Conservation (phyloP, 2,888 invertebrate species). For the Calliscelio sp. region DNA sequence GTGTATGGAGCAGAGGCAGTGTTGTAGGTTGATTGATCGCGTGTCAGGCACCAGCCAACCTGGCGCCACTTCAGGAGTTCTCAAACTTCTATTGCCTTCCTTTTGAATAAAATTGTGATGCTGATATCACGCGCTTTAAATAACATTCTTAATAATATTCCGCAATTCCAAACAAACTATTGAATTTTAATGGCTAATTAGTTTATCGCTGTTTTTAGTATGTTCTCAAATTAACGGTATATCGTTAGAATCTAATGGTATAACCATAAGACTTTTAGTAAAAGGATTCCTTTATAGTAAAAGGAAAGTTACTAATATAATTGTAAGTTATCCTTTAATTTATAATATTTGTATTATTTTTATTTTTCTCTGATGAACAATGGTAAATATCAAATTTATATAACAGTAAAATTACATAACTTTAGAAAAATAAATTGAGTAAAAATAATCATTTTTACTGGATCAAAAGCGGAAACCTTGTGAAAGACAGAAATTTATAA, state of each 20-base stretch:
- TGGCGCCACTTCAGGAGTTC: conserved; percentile 84
- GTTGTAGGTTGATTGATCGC: conserved; percentile 85
- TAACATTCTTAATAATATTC: conserved; percentile 40
- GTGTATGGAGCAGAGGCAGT: conserved; percentile 75
- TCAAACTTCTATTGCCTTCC: conserved; percentile 76
- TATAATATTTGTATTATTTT: too few relatives aligned
- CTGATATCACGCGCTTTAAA: conserved; percentile 42
- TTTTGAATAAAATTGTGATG: conserved; percentile 59
- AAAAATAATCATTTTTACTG: too few relatives aligned
- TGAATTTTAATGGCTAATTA: conserved; percentile 25
- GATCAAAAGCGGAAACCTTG: too few relatives aligned
- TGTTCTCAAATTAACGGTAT: background rate
- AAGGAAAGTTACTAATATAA: too few relatives aligned
- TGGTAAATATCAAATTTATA: too few relatives aligned
- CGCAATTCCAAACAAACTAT: conserved; percentile 1
- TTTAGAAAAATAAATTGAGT: too few relatives aligned
- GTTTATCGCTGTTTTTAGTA: background rate
- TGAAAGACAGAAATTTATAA: too few relatives aligned
- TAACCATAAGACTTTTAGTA: too few relatives aligned
- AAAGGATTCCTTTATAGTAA: too few relatives aligned
- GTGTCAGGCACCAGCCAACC: conserved; percentile 84
- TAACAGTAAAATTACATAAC: too few relatives aligned
- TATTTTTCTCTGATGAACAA: too few relatives aligned
- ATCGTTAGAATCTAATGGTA: background rate
- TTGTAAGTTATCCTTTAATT: too few relatives aligned